These are phyloP conservation scores for Drosophila simulans DNA, from an alignment of 1,140 invertebrate genomes.

Conservation along the genomic window DNA sequence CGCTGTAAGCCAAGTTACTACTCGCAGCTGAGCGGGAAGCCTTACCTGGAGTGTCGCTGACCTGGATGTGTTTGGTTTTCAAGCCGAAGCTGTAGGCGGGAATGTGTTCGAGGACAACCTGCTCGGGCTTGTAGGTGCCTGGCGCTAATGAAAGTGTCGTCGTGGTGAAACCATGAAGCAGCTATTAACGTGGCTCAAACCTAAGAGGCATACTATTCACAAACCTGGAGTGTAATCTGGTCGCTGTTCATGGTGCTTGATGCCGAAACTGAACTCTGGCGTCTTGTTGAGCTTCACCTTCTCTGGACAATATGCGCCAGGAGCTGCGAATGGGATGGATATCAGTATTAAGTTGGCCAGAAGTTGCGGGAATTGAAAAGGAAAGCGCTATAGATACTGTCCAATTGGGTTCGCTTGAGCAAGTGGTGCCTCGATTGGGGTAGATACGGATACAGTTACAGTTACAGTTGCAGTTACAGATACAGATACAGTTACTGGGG, in stretches of 20 bases:
- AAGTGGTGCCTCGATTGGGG: slow-evolving; percentile 7
- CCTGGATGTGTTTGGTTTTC: slow-evolving; percentile 85
- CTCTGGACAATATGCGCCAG: slow-evolving; percentile 88
- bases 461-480: slow-evolving; percentile 11
- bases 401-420: slow-evolving; percentile 34
- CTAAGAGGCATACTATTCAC: slow-evolving; percentile 38
- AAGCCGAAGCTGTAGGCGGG: slow-evolving; percentile 88
- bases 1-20: not conserved
- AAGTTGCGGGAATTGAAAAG: not conserved
- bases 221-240: slow-evolving; percentile 89
- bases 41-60: slow-evolving; percentile 77
- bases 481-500: slow-evolving; percentile 17
- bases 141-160: slow-evolving; percentile 79
- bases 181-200: not conserved
- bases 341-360: slow-evolving; percentile 5
- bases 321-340: slow-evolving; percentile 85
- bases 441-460: not conserved
- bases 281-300: slow-evolving; percentile 87
- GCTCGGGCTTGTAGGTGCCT: slow-evolving; percentile 88
- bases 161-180: slow-evolving; percentile 81
- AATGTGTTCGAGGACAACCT: slow-evolving; percentile 86
- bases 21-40: not conserved
- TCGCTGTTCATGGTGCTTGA: slow-evolving; percentile 88
- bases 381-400: slow-evolving; percentile 30
- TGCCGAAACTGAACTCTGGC: slow-evolving; percentile 87